Conservation (phyloP, 2,113 vertebrate genomes). For the Oceanodroma tethys region DNA sequence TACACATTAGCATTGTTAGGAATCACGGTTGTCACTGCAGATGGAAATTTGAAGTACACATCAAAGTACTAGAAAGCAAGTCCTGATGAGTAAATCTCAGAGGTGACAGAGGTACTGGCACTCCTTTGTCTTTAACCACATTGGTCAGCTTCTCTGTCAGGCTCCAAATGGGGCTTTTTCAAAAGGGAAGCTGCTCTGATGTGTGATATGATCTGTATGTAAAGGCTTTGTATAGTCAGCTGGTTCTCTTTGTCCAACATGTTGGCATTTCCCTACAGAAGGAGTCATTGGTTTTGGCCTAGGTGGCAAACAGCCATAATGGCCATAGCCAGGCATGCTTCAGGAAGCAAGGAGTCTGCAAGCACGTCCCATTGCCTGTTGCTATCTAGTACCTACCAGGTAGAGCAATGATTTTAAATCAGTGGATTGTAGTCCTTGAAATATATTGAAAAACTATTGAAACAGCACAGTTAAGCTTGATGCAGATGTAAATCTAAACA, state of each 20-base stretch:
- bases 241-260: background rate
- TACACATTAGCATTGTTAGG: background rate
- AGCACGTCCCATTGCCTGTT: fast-evolving
- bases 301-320: fast-evolving
- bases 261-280: background rate
- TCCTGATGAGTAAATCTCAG: background rate
- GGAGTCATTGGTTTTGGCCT: background rate
- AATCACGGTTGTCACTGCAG: background rate
- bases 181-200: background rate
- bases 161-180: background rate
- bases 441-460: background rate
- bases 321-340: background rate
- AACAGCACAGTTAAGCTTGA: background rate
- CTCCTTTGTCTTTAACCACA: background rate
- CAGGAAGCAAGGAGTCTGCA: background rate
- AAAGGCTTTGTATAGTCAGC: background rate
- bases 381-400: background rate
- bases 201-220: background rate
- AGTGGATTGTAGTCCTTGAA: background rate
- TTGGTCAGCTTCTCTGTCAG: background rate
- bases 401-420: background rate
- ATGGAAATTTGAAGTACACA: background rate
- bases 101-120: background rate
- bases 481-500: background rate
- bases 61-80: background rate